A percentile compares a stretch with the other conserved stretches of the same genome.
Evolutionary conservation across 2,113 vertebrate species (phyloP).

Genomic region (Trematomus loennbergii): DNA sequence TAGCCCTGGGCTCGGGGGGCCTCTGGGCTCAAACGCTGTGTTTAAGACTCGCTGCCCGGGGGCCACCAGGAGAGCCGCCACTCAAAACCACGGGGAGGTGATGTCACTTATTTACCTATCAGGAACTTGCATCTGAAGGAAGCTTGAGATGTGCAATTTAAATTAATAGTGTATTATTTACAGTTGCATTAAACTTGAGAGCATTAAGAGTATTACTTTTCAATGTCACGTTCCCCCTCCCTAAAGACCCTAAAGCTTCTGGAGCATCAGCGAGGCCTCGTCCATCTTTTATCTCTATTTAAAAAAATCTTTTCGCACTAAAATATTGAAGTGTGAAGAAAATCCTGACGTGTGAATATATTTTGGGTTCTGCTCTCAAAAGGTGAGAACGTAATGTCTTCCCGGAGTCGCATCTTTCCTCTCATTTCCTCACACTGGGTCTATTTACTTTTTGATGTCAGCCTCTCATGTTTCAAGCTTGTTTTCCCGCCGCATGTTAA

Average conservation of each 20-base stretch:
- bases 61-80: constrained; percentile 62
- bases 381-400: neutral
- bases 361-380: constrained; percentile 4
- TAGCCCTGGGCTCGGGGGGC: constrained; percentile 63
- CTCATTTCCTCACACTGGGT: constrained; percentile 14
- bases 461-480: neutral
- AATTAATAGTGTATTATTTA: neutral
- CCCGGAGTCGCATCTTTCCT: neutral
- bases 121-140: neutral
- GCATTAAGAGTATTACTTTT: neutral
- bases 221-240: constrained; percentile 30
- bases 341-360: constrained; percentile 1
- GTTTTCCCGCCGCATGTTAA: neutral
- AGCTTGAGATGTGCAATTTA: neutral
- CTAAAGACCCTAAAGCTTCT: neutral
- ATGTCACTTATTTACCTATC: constrained; percentile 39
- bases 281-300: constrained; percentile 36
- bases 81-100: constrained; percentile 65
- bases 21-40: constrained; percentile 54
- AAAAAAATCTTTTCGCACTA: constrained; percentile 1
- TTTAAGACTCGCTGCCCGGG: constrained; percentile 65
- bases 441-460: constrained; percentile 12
- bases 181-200: constrained; percentile 17
- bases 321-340: constrained; percentile 6
- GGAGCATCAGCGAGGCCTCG: constrained; percentile 2